A percentile compares a stretch with the other conserved stretches of the same genome.
Conservation (phyloP, 2,797 vertebrate genomes). For the Acomys russatus region DNA sequence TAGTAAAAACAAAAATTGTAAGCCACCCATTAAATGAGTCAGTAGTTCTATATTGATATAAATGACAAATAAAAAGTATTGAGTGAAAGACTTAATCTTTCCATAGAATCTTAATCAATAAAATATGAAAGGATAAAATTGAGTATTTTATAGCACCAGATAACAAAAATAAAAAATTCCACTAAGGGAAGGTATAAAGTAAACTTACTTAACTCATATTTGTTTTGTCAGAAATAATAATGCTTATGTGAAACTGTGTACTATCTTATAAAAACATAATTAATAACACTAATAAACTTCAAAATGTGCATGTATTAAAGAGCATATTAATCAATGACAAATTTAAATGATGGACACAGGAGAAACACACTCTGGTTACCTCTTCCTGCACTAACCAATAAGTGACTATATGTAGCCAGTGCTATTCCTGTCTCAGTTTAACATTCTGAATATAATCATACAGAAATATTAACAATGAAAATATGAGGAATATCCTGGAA, state of each 20-base stretch:
- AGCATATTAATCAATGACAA: not conserved
- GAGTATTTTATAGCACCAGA: not conserved
- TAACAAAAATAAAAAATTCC: not conserved
- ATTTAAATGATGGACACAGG: not conserved
- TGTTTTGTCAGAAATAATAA: constrained; percentile 17
- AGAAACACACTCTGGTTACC: not conserved
- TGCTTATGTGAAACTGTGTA: not conserved
- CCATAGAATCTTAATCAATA: not conserved
- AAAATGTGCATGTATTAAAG: not conserved
- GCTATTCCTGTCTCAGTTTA: not conserved
- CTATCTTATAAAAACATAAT: not conserved
- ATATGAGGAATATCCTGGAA: not conserved
- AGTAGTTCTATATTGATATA: not conserved
- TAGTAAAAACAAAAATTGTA: not conserved
- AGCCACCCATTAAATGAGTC: not conserved
- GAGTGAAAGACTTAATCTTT: not conserved
- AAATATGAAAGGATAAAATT: not conserved
- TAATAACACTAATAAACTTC: not conserved
- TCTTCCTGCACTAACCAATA: not conserved
- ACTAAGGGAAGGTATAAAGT: not conserved
- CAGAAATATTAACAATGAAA: not conserved
- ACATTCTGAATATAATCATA: not conserved
- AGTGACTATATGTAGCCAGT: not conserved
- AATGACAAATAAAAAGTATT: not conserved
- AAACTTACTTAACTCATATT: not conserved